phyloP scores from a whole-genome alignment of 2,797 vertebrate genomes.

The Otus scops region DNA sequence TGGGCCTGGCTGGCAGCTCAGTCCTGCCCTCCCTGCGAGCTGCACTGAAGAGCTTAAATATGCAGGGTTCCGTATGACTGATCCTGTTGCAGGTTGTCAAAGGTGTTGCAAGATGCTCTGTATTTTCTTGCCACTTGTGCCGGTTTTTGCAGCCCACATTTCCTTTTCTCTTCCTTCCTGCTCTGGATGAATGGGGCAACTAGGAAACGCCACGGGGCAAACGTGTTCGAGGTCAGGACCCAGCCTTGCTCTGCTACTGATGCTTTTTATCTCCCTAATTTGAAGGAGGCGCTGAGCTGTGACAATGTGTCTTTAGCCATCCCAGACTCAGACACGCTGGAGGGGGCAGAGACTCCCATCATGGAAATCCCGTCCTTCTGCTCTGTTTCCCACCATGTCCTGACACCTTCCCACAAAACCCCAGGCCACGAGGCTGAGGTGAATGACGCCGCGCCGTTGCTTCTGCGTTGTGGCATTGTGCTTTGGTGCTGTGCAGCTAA shows the following conservation, averaged over 20 bases:
- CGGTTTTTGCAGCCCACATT: background rate
- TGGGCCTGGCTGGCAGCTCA: background rate
- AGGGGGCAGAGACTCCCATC: conserved; percentile 20
- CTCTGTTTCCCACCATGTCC: conserved; percentile 25
- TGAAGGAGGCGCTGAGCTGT: conserved; percentile 56
- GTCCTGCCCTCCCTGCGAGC: background rate
- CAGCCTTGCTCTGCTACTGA: conserved; percentile 5
- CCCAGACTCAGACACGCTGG: conserved; percentile 48
- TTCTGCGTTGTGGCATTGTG: background rate
- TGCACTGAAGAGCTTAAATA: background rate
- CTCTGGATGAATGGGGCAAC: background rate
- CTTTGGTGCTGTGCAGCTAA: conserved; percentile 19
- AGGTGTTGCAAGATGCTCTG: background rate
- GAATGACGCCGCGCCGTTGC: background rate
- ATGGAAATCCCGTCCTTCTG: conserved; percentile 20
- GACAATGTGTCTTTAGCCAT: conserved; percentile 63
- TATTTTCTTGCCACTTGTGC: background rate
- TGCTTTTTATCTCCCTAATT: conserved; percentile 18
- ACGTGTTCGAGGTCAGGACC: fast-evolving
- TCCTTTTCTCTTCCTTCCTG: background rate
- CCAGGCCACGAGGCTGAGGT: conserved; percentile 39
- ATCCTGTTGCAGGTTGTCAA: too few relatives aligned
- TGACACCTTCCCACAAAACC: conserved; percentile 20
- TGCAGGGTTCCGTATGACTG: fast-evolving
- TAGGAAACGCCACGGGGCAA: background rate